Percentiles rank a stretch among this genome's conserved stretches.
phyloP scores from a whole-genome alignment of 2,888 invertebrate species.

The Drosophila merina region DNA sequence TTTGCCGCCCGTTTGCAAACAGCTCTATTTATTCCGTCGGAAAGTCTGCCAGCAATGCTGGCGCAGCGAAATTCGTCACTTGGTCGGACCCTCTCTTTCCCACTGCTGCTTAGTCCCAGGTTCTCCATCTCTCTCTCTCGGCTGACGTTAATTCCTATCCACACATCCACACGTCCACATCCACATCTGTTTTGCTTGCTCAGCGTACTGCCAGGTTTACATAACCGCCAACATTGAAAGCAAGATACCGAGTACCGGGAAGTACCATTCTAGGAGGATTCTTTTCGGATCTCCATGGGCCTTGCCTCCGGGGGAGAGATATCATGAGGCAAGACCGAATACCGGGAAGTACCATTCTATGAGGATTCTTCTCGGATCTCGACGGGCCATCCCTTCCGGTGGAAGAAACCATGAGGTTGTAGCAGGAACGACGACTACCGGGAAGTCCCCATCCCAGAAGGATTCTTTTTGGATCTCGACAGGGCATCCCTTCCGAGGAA shows the following conservation, averaged over 20 bases:
- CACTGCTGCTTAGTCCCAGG: not conserved
- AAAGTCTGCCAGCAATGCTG: conserved; percentile 65
- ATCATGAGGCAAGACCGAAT: too few relatives aligned
- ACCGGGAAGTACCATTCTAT: too few relatives aligned
- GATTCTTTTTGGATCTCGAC: not conserved
- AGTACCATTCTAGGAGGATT: conserved; percentile 17
- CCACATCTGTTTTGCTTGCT: conserved; percentile 39
- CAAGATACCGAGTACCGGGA: not conserved
- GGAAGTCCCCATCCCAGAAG: too few relatives aligned
- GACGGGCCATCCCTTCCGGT: too few relatives aligned
- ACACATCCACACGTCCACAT: conserved; percentile 13
- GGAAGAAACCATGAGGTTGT: too few relatives aligned
- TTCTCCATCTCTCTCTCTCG: conserved; percentile 7
- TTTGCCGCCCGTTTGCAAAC: not conserved
- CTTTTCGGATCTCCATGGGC: not conserved
- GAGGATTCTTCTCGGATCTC: too few relatives aligned
- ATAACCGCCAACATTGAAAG: conserved; percentile 52
- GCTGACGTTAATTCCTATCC: conserved; percentile 47
- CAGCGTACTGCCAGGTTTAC: conserved; percentile 54
- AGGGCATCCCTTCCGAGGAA: too few relatives aligned
- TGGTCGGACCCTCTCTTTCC: conserved; percentile 32
- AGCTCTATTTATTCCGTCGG: conserved; percentile 54
- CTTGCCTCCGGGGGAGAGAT: not conserved
- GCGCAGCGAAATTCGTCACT: conserved; percentile 68
- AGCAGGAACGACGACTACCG: not conserved